Conservation (phyloP, 2,888 invertebrate genomes). For the Mallateleia sp. region DNA sequence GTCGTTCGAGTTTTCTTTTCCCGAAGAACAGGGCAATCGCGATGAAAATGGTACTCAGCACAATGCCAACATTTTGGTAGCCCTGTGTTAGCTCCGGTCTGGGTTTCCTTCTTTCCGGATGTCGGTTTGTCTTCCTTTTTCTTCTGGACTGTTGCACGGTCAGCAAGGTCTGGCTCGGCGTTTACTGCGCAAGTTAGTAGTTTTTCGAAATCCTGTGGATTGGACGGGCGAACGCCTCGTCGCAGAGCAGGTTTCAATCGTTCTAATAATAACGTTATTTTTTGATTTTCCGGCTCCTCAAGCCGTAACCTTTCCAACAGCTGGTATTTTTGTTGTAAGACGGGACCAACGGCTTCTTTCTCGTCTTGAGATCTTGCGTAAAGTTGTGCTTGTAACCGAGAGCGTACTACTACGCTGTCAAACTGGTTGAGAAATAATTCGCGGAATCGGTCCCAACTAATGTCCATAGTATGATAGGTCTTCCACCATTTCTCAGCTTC, state of each 20-base stretch:
- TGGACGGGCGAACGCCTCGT: neutral
- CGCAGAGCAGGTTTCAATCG: conserved; percentile 27
- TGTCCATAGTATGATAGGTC: conserved; percentile 13
- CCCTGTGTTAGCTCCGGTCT: neutral
- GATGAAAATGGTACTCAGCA: conserved; percentile 25
- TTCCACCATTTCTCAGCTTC: conserved; percentile 60
- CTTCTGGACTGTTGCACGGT: neutral
- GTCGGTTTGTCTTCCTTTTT: neutral
- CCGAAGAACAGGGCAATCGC: conserved; percentile 19
- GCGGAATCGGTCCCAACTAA: conserved; percentile 35
- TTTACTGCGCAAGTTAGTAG: neutral
- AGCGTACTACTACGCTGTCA: conserved; percentile 2
- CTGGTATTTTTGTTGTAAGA: conserved; percentile 55
- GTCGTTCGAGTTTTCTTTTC: neutral
- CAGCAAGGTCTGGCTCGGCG: conserved; percentile 23
- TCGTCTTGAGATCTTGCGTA: conserved; percentile 42
- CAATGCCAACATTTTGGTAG: conserved; percentile 51
- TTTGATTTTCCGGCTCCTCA: conserved; percentile 21
- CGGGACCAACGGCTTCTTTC: conserved; percentile 35
- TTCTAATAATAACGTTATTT: conserved; percentile 12
- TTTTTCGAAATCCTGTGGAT: conserved; percentile 23
- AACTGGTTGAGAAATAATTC: conserved; percentile 32
- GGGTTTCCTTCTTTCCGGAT: too few relatives aligned
- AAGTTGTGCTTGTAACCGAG: conserved; percentile 33
- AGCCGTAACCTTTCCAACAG: conserved; percentile 38